These are phyloP conservation scores for Girardinus metallicus DNA, from an alignment of 2,797 vertebrate species.

Conservation along the genomic window DNA sequence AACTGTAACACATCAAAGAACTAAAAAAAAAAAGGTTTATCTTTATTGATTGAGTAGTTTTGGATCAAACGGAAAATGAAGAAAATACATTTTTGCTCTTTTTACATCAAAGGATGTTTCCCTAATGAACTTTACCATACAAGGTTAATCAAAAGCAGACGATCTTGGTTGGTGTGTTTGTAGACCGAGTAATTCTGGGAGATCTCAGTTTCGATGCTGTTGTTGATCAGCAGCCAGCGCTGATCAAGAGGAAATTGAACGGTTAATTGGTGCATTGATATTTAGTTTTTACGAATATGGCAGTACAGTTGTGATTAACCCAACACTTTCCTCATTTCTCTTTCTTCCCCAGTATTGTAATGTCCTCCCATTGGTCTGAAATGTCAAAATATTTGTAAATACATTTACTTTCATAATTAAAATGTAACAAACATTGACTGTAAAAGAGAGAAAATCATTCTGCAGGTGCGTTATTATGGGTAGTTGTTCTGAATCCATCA, in stretches of 20 bases:
- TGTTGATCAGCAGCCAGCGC: neutral
- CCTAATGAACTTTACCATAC: neutral
- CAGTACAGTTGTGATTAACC: neutral
- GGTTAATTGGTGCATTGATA: neutral
- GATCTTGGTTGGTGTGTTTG: neutral
- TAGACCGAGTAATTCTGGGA: neutral
- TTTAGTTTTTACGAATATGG: neutral
- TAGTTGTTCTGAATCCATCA: neutral
- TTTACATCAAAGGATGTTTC: neutral
- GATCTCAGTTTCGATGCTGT: neutral
- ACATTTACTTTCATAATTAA: neutral
- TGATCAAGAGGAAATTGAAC: neutral
- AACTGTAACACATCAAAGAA: neutral
- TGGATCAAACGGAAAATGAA: neutral
- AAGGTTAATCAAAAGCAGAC: neutral
- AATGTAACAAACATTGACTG: neutral
- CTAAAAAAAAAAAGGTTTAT: neutral
- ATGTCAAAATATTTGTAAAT: neutral
- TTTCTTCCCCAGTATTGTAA: neutral
- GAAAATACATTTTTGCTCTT: neutral
- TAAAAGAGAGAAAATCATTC: neutral
- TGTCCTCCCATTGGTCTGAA: neutral
- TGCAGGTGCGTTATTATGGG: neutral
- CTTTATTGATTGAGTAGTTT: too few species aligned
- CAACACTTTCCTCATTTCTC: neutral